These are phyloP conservation scores for Azorinus chamasolen DNA, from an alignment of 2,888 invertebrate species.

Conservation along the genomic window DNA sequence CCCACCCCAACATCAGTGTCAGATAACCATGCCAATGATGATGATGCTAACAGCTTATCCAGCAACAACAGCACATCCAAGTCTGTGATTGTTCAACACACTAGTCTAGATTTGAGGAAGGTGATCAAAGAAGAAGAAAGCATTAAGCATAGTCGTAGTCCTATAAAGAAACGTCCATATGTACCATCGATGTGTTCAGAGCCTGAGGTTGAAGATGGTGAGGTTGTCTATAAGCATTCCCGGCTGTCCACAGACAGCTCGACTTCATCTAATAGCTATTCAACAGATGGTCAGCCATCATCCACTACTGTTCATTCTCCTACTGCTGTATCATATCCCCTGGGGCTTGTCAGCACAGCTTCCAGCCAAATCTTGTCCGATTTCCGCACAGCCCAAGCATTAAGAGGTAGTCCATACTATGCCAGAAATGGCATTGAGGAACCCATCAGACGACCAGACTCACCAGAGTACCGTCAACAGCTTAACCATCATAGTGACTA, in stretches of 20 bases:
- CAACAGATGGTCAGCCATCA: constrained; percentile 39
- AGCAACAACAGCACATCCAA: constrained; percentile 52
- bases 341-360: constrained; percentile 27
- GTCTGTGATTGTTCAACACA: constrained; percentile 80
- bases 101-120: constrained; percentile 81
- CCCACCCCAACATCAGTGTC: constrained; percentile 1
- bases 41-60: constrained; percentile 1
- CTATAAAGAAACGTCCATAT: constrained; percentile 84
- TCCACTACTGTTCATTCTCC: constrained; percentile 36
- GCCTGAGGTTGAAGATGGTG: constrained; percentile 42
- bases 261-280: constrained; percentile 51
- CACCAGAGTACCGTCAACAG: constrained; percentile 28
- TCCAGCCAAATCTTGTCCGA: constrained; percentile 47
- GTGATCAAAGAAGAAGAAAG: constrained; percentile 70
- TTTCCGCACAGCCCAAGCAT: constrained; percentile 48
- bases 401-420: constrained; percentile 11
- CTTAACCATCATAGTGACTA: constrained; percentile 28
- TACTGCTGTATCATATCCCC: constrained; percentile 24
- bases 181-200: constrained; percentile 68
- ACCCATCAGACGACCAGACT: constrained; percentile 14
- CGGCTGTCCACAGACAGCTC: constrained; percentile 62
- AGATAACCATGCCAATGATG: constrained; percentile 22
- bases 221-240: constrained; percentile 64
- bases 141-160: constrained; percentile 81
- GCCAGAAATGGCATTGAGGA: constrained; percentile 9